These are phyloP conservation scores for Crocuta crocuta DNA, from an alignment of 2,113 vertebrate genomes.

Conservation along the genomic window DNA sequence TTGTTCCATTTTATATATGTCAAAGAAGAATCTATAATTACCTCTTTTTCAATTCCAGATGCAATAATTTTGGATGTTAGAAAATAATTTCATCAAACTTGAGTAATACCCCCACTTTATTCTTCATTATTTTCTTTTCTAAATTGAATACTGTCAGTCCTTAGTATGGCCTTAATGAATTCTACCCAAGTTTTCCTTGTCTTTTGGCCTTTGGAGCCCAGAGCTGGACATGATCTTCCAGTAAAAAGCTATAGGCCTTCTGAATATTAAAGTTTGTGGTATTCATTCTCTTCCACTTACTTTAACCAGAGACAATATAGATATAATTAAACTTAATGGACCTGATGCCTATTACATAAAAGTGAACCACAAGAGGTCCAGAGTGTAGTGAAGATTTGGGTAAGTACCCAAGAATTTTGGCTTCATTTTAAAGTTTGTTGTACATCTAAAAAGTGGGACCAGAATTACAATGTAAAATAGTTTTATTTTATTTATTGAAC, in stretches of 20 bases:
- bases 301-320: conserved; percentile 60
- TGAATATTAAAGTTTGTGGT: conserved; percentile 61
- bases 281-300: conserved; percentile 65
- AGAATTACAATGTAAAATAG: neutral
- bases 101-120: neutral
- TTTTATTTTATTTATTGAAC: conserved; percentile 25
- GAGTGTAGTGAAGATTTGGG: conserved; percentile 58
- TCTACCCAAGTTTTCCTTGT: conserved; percentile 7
- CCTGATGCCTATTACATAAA: conserved; percentile 45
- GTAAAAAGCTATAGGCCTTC: conserved; percentile 34
- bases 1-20: neutral
- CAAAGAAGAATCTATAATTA: conserved; percentile 16
- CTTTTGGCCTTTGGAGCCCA: neutral
- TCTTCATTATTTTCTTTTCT: neutral
- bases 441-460: neutral
- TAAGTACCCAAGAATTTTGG: conserved; percentile 42
- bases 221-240: conserved; percentile 10
- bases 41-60: neutral
- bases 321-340: conserved; percentile 74
- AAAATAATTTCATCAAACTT: conserved; percentile 7
- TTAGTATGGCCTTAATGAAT: neutral
- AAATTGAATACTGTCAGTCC: neutral
- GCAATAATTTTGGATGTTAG: conserved; percentile 26
- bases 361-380: conserved; percentile 16
- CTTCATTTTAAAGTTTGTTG: conserved; percentile 13